phyloP scores from a whole-genome alignment of 2,888 invertebrate genomes.

The Imbricaverruca yamaguchii region DNA sequence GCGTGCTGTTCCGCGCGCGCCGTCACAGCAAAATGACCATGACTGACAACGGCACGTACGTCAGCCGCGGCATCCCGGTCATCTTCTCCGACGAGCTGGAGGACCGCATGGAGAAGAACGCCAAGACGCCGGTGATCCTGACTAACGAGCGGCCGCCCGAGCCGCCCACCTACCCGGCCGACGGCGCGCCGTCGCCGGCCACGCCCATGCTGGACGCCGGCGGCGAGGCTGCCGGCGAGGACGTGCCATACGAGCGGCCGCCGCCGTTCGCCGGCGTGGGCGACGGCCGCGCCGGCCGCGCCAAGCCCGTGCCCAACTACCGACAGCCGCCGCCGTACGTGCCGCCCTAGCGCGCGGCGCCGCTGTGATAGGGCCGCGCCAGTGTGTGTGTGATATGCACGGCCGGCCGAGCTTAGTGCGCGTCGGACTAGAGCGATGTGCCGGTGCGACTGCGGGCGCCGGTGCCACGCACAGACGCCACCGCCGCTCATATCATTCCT shows the following conservation, averaged over 20 bases:
- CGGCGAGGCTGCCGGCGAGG: slow-evolving; percentile 30
- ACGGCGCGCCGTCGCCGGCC: slow-evolving; percentile 31
- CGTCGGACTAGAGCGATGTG: not conserved
- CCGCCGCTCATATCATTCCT: slow-evolving; percentile 5
- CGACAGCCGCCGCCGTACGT: slow-evolving; percentile 95
- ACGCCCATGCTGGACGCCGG: slow-evolving; percentile 27
- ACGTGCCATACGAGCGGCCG: slow-evolving; percentile 74
- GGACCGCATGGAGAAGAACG: slow-evolving; percentile 46
- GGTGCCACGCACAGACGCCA: not conserved
- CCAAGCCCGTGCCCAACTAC: slow-evolving; percentile 81
- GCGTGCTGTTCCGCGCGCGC: slow-evolving; percentile 73
- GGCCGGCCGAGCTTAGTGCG: not conserved
- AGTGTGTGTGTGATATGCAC: too few species aligned
- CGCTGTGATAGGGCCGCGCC: not conserved
- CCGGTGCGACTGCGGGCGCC: not conserved
- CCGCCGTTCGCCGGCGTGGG: slow-evolving; percentile 63
- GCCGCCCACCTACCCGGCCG: slow-evolving; percentile 49
- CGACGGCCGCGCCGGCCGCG: slow-evolving; percentile 59
- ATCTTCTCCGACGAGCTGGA: slow-evolving; percentile 92
- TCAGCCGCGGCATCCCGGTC: slow-evolving; percentile 68
- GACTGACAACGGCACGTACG: slow-evolving; percentile 57
- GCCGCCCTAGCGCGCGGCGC: slow-evolving; percentile 67
- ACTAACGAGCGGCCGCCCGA: slow-evolving; percentile 92
- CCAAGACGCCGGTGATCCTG: slow-evolving; percentile 83
- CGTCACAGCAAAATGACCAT: slow-evolving; percentile 59